phyloP scores from a whole-genome alignment of 1,140 invertebrate genomes.

The Drosophila nigromelanica region DNA sequence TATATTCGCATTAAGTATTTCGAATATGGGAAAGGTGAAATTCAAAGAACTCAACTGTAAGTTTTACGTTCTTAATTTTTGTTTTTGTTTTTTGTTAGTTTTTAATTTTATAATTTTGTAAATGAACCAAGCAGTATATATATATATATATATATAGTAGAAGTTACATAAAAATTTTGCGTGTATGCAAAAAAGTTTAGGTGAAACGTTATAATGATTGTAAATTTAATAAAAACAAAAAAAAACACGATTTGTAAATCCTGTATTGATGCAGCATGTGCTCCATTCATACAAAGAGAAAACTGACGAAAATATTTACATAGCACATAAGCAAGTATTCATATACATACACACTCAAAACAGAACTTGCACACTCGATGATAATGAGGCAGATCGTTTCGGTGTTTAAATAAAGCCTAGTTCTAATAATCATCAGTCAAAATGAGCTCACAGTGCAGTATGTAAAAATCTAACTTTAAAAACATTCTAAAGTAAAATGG shows the following conservation, averaged over 20 bases:
- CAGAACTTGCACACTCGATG: constrained; percentile 1
- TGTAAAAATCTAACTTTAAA: constrained; percentile 19
- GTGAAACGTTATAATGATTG: constrained; percentile 74
- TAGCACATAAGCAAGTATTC: constrained; percentile 29
- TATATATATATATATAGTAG: constrained; percentile 13
- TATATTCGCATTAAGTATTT: constrained; percentile 70
- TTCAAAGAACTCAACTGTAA: constrained; percentile 77
- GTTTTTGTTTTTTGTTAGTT: constrained; percentile 57
- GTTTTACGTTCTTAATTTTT: constrained; percentile 66
- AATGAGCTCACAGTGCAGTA: constrained; percentile 25
- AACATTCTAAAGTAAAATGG: not conserved
- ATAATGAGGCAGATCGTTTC: constrained; percentile 4
- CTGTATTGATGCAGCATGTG: constrained; percentile 41
- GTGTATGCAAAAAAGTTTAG: constrained; percentile 61
- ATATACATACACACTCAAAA: constrained; percentile 10
- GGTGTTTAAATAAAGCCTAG: constrained; percentile 7
- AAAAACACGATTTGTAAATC: constrained; percentile 26
- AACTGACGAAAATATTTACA: constrained; percentile 45
- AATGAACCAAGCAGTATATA: constrained; percentile 56
- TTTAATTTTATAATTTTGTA: constrained; percentile 58
- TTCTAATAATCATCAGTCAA: constrained; percentile 10
- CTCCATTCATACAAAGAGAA: constrained; percentile 31
- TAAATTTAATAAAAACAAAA: constrained; percentile 62
- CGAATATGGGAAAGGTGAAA: constrained; percentile 80
- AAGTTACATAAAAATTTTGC: constrained; percentile 30